Evolutionary conservation across 2,797 vertebrate genomes (phyloP), one percentile per base, ranked within the genome.

Genomic region (Margarornis squamiger): DNA sequence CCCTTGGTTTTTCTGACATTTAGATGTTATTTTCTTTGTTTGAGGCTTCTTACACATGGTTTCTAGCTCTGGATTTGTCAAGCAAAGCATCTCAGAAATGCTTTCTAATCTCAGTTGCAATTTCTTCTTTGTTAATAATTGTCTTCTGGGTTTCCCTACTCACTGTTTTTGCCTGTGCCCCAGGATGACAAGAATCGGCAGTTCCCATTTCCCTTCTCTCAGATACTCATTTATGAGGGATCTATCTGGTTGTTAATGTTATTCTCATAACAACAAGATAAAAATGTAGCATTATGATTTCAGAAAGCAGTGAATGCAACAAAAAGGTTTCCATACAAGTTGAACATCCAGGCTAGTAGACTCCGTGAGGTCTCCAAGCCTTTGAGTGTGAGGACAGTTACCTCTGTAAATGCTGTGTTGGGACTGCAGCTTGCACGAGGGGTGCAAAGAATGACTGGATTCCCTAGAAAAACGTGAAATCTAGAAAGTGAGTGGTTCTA

Each of bases 1-100:
- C 14, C 77, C 54, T 73, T 79, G 36, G 73, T 84, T 95, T 92
- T 94, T 73, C 70, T 92, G 85, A 85, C 26, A 76, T 84, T 90
- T 88, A 90, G 55, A 52, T 59, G 21, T 68, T 90, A 36, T 78
- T 92, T 92, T 86, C 79, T 90, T 86, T 85, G 19, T 91, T 89
- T 83, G 23, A 30, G 6, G 43, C 48, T 77, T 76, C 79, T 92
- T 78, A 48, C 51, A 57, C 34, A 12, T 10, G 24, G 58, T 75
- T 90, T 66, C 41, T 26, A 70, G 38, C 34, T 86, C 82, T 88
- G 65, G 68, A 77, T 84, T 80, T 70, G 57, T 86, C 48, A 46
- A 88, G n/a, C 32, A 41, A 86, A 70, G 32, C 41, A 62, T 45
- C n/a, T 72, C 62, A 49, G 51, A 65, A 77, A 45, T 61, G 9